Percentiles rank a stretch among this genome's conserved stretches.
phyloP scores from a whole-genome alignment of 2,888 invertebrate genomes.

The Catocala fraxini region DNA sequence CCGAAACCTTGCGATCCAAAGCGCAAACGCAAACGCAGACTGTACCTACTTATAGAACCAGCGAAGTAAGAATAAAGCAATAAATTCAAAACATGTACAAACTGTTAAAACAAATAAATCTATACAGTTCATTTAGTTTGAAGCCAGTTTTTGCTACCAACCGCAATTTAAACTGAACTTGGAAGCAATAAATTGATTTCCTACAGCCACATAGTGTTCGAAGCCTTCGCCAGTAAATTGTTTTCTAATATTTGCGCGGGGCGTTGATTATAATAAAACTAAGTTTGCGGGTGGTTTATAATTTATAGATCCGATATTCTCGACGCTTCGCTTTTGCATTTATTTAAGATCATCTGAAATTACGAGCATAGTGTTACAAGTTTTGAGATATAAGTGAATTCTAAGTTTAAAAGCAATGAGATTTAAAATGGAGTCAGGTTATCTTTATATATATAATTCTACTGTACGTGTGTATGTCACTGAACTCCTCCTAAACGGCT shows the following conservation, averaged over 20 bases:
- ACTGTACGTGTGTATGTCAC: too few relatives aligned
- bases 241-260: conserved; percentile 23
- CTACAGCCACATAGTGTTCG: conserved; percentile 20
- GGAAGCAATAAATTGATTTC: conserved; percentile 30
- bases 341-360: not conserved
- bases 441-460: too few relatives aligned
- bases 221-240: conserved; percentile 26
- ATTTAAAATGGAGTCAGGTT: too few relatives aligned
- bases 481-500: too few relatives aligned
- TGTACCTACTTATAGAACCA: too few relatives aligned
- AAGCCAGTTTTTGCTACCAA: conserved; percentile 22
- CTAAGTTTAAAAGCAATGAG: too few relatives aligned
- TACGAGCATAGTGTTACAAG: too few relatives aligned
- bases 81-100: not conserved
- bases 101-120: conserved; percentile 10
- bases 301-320: not conserved
- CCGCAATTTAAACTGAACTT: conserved; percentile 26
- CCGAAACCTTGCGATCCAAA: too few relatives aligned
- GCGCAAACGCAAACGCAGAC: too few relatives aligned
- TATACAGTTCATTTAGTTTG: conserved; percentile 7
- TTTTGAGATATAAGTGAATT: too few relatives aligned
- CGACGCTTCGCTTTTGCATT: not conserved
- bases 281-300: not conserved
- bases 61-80: too few relatives aligned
- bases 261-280: conserved; percentile 6